Evolutionary conservation across 2,797 vertebrate genomes (phyloP).

Genomic region (Pseudochromis fuscus): DNA sequence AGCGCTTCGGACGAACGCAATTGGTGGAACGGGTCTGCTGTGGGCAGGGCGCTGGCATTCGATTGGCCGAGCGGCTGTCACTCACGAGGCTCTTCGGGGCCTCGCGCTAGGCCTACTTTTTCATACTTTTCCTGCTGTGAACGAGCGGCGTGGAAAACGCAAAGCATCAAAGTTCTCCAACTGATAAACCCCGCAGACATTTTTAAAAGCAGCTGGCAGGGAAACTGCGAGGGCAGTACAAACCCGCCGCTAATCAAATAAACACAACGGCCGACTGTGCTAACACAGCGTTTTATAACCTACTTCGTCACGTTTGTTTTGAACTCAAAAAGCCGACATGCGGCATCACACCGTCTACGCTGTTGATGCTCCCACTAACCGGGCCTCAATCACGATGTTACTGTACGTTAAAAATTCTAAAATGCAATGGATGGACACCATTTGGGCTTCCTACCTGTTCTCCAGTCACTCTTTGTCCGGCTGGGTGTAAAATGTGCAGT

Average conservation of each 20-base stretch:
- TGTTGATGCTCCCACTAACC: slow-evolving; percentile 51
- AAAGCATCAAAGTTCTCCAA: slow-evolving; percentile 67
- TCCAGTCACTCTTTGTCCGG: slow-evolving; percentile 65
- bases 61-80: slow-evolving; percentile 70
- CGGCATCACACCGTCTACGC: slow-evolving; percentile 57
- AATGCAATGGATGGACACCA: not conserved
- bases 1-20: not conserved
- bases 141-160: slow-evolving; percentile 67
- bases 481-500: slow-evolving; percentile 30
- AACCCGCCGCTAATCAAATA: fast-evolving
- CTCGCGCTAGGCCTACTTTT: slow-evolving; percentile 78
- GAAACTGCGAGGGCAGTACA: too few species aligned
- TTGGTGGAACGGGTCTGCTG: slow-evolving; percentile 7
- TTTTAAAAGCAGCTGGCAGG: not conserved
- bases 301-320: slow-evolving; percentile 81
- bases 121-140: slow-evolving; percentile 64
- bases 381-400: slow-evolving; percentile 24
- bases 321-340: slow-evolving; percentile 80
- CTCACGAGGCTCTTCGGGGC: slow-evolving; percentile 62
- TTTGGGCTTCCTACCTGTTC: slow-evolving; percentile 64
- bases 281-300: not conserved
- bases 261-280: not conserved
- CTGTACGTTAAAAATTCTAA: not conserved
- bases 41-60: slow-evolving; percentile 22
- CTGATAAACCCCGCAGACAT: not conserved